Percentiles rank a stretch among this genome's conserved stretches.
Evolutionary conservation across 2,888 invertebrate species (phyloP).

Genomic region (Diadegma fenestrale): DNA sequence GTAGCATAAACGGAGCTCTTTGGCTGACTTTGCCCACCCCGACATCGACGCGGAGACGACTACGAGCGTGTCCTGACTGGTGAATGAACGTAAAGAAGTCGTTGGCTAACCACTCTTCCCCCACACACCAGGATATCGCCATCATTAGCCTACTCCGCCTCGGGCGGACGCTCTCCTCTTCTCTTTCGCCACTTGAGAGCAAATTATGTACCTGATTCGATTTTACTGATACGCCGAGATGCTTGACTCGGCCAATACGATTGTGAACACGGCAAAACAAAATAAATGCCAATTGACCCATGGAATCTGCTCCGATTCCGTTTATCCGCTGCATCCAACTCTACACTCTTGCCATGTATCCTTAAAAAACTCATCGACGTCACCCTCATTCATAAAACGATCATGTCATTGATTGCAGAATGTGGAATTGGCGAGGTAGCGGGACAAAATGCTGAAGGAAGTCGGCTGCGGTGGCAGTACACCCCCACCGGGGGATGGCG

Average conservation of each 20-base stretch:
- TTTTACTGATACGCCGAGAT: conserved; percentile 43
- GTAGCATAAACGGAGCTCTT: conserved; percentile 68
- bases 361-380: background rate
- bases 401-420: conserved; percentile 55
- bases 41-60: conserved; percentile 47
- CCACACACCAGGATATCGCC: conserved; percentile 39
- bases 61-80: conserved; percentile 71
- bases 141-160: conserved; percentile 59
- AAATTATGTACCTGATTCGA: conserved; percentile 54
- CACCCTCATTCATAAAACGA: background rate
- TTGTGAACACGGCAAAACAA: background rate
- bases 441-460: conserved; percentile 88
- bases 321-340: background rate
- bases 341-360: background rate
- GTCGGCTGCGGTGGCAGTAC: conserved; percentile 85
- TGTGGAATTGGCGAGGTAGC: conserved; percentile 71
- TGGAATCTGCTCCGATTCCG: background rate
- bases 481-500: conserved; percentile 86
- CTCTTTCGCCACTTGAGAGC: conserved; percentile 26
- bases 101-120: conserved; percentile 28
- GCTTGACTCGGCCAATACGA: conserved; percentile 1
- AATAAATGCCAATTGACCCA: background rate
- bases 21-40: conserved; percentile 53
- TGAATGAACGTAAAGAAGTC: conserved; percentile 71
- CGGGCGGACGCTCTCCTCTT: conserved; percentile 34